Evolutionary conservation across 35 echinoderm and acorn worm species (phyloP), one percentile per base, ranked within the genome.

Genomic region (Anneissia japonica): DNA sequence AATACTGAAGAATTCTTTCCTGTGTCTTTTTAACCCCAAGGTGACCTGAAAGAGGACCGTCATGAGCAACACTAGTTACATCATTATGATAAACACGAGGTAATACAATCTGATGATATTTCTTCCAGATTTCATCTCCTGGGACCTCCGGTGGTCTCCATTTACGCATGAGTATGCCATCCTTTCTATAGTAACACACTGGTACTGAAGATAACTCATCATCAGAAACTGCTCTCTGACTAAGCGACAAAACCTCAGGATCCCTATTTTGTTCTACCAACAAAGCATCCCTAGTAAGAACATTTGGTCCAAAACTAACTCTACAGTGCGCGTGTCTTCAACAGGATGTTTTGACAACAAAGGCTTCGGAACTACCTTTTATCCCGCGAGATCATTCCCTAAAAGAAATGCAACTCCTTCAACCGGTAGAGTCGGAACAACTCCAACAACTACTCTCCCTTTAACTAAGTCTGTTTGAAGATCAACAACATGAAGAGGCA

Each of bases 101-200:
- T 30, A 87, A 74, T 30, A 87, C 85, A 7, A 87, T 76, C 34
- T 94, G 89, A 26, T 30, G 23, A 4, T 75, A 9, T 9, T 9
- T 4, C 3, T 23, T 9, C 88, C 79, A 91, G 10, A 84, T 81
- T 32, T 94, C 82, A 85, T 88, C 36, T 34, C 33, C 85, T 23
- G 39, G 72, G 30, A 33, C 55, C 72, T 94, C 77, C 16, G 72
- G 79, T 2, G 92, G 87, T 74, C 83, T 72, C 87, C 87, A 94
- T 83, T 94, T 94, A 39, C 92, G 14, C 87, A 93, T 89, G 3
- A 94, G 35, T 41, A 90, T 34, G 34, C 64, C 82, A 30, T 75
- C 19, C 38, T 88, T 82, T 17, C 73, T 76, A 26, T 9, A 75
- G 23, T 30, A 75, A 75, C 73, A 75, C 4, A 9, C 26, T 23